These are phyloP conservation scores for Taxidea taxus DNA, from an alignment of 2,113 vertebrate species.

Conservation along the genomic window DNA sequence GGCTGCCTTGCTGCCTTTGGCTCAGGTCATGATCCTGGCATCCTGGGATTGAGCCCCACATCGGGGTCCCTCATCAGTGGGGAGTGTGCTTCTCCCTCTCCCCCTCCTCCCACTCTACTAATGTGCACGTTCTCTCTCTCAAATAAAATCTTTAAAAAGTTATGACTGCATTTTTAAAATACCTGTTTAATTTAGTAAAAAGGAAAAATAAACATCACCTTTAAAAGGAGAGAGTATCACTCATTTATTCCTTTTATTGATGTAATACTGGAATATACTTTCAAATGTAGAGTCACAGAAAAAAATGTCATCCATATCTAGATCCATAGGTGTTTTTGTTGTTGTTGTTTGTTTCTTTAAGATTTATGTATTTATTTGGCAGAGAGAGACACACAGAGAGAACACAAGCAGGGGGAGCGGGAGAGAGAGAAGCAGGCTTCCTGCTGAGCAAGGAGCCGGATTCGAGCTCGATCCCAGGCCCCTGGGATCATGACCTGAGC, in stretches of 20 bases:
- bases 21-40: background rate
- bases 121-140: background rate
- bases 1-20: background rate
- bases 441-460: too few species aligned
- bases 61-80: background rate
- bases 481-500: too few species aligned
- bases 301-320: background rate
- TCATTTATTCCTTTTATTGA: background rate
- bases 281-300: background rate
- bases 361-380: too few species aligned
- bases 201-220: too few species aligned
- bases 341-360: too few species aligned
- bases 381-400: too few species aligned
- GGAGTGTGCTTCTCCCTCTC: background rate
- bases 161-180: too few species aligned
- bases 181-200: too few species aligned
- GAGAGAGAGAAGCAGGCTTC: too few species aligned
- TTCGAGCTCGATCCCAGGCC: too few species aligned
- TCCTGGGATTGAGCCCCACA: background rate
- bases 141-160: too few species aligned
- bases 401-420: too few species aligned
- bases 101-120: background rate
- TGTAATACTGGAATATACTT: background rate
- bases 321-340: background rate
- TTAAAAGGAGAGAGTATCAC: background rate